These are phyloP conservation scores for Brachypteracias leptosomus DNA, from an alignment of 2,113 vertebrate species.

Conservation along the genomic window DNA sequence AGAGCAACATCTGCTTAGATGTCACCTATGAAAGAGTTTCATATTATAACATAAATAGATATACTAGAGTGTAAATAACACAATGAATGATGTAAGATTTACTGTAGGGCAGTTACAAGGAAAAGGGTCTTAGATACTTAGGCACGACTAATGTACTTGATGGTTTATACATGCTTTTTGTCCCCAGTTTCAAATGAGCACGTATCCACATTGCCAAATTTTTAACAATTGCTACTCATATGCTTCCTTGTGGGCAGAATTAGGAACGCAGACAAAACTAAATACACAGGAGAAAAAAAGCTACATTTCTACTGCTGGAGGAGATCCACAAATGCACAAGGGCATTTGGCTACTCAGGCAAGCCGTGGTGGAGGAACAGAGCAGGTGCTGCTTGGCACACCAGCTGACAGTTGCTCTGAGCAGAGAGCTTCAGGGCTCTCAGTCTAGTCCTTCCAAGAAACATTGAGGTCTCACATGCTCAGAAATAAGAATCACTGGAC, in stretches of 20 bases:
- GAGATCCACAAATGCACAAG: background rate
- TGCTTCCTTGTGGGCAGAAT: background rate
- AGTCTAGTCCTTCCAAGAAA: background rate
- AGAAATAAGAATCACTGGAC: background rate
- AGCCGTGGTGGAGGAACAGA: fast-evolving
- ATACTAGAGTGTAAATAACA: background rate
- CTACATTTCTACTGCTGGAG: background rate
- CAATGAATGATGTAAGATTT: background rate
- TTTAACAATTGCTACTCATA: background rate
- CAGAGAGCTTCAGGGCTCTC: background rate
- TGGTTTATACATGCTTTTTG: background rate
- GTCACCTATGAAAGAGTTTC: background rate
- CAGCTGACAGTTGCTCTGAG: background rate
- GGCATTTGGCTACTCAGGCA: fast-evolving
- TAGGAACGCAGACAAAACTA: background rate
- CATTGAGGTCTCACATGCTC: background rate
- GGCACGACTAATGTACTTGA: background rate
- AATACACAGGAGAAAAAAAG: background rate
- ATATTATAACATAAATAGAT: background rate
- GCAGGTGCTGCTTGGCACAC: background rate
- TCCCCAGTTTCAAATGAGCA: background rate
- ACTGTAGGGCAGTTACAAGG: background rate
- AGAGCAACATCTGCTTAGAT: background rate
- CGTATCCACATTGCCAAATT: background rate
- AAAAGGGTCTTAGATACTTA: background rate